A percentile compares a stretch with the other conserved stretches of the same genome.
phyloP scores from a whole-genome alignment of 1,140 invertebrate genomes.

The Atopsyche davidsoni region DNA sequence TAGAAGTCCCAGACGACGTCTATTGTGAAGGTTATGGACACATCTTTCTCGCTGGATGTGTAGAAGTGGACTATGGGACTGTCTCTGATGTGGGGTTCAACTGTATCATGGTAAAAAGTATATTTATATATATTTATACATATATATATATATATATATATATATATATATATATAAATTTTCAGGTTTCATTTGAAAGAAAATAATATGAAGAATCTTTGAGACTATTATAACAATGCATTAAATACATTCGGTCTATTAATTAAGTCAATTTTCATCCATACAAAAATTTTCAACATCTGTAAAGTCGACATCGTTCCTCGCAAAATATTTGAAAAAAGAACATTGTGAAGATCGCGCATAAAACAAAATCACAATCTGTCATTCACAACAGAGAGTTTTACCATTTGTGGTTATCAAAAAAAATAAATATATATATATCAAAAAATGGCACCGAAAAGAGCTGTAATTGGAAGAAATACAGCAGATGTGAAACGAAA shows the following conservation, averaged over 20 bases:
- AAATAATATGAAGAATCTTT: neutral
- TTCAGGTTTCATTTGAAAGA: neutral
- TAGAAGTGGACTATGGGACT: slow-evolving; percentile 55
- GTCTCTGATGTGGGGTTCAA: slow-evolving; percentile 20
- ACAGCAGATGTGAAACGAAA: too few species aligned
- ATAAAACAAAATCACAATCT: too few species aligned
- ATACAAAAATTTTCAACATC: neutral
- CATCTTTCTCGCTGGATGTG: slow-evolving; percentile 47
- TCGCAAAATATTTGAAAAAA: too few species aligned
- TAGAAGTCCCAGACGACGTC: slow-evolving; percentile 52
- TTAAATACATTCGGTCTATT: neutral
- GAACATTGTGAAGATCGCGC: too few species aligned
- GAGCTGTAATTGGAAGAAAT: too few species aligned
- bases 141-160: neutral
- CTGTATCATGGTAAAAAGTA: neutral
- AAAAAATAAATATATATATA: too few species aligned
- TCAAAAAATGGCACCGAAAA: too few species aligned
- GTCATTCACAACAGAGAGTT: neutral
- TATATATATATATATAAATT: neutral
- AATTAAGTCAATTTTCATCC: neutral
- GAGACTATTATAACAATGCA: neutral
- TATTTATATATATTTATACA: neutral
- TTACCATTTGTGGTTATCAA: neutral
- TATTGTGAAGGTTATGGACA: slow-evolving; percentile 49
- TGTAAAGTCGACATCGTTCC: too few species aligned